Percentiles rank a stretch among this genome's conserved stretches.
phyloP scores from a whole-genome alignment of 2,888 invertebrate species.

The Chrysomela aeneicollis region DNA sequence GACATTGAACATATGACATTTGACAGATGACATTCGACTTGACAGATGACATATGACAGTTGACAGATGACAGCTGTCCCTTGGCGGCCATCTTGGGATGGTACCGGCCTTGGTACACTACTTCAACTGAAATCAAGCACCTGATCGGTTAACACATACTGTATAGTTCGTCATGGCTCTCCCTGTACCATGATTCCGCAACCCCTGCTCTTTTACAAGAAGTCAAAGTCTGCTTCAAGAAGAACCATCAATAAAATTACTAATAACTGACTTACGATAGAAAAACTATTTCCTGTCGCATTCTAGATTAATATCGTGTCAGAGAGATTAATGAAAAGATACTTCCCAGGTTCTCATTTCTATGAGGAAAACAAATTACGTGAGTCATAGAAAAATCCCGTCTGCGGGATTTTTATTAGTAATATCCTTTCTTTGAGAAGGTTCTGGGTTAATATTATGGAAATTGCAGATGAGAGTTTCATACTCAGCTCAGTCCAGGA shows the following conservation, averaged over 20 bases:
- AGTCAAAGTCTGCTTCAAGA: neutral
- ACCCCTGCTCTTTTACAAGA: neutral
- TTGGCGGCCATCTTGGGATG: too few relatives aligned
- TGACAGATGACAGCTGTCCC: too few relatives aligned
- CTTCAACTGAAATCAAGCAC: too few relatives aligned
- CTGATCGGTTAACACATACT: too few relatives aligned
- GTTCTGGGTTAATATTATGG: neutral
- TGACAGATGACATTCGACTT: too few relatives aligned
- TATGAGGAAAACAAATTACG: neutral
- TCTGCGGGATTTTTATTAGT: constrained; percentile 9
- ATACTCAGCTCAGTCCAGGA: too few relatives aligned
- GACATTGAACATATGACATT: too few relatives aligned
- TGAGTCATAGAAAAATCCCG: neutral
- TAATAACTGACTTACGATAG: constrained; percentile 13
- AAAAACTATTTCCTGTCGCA: constrained; percentile 16
- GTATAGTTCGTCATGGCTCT: too few relatives aligned
- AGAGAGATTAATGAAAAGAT: constrained; percentile 19
- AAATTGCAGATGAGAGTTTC: neutral
- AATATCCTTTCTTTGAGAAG: neutral
- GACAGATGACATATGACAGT: too few relatives aligned
- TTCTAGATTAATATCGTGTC: constrained; percentile 4
- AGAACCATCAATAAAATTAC: constrained; percentile 6
- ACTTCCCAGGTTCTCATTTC: neutral
- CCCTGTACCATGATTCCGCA: neutral
- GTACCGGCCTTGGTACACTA: too few relatives aligned